Base-by-base conservation (phyloP, 2,113 vertebrate species). In the Natator depressus region DNA sequence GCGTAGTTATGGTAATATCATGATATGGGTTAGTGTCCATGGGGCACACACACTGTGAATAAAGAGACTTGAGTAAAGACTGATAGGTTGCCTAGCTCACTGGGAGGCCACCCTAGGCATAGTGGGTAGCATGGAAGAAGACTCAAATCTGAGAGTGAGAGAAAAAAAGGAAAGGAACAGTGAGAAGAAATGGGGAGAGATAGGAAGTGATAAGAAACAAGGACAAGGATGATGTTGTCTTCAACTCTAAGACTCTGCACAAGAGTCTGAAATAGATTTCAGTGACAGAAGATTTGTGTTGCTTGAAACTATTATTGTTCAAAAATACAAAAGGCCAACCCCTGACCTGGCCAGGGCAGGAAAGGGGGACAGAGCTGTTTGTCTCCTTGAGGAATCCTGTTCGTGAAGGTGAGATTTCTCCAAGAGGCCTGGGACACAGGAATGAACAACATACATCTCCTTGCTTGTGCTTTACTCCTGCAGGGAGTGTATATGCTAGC, bases 181-280 rank as follows among this genome's bases (percentile, higher is more conserved):
- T 69, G 65, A 10, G 65, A 42, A 72, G 29, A 93, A 88, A 91
- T 3, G 5, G 54, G 14, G 2, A 2, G 6, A 89, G n/a, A 29
- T 54, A 22, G 6, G 78, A 5, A 24, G 19, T 20, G 16, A 13
- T 72, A 17, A 2, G 29, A n/a, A 69, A 69, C 35, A 69, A 69
- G 57, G 12, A 29, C 57, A 59, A 59, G 31, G 31, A n/a, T 69
- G 16, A 69, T 1, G 10, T 57, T 51, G 49, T n/a, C 76, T 49
- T 49, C 5, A 38, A n/a, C 35, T 69, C 65, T n/a, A n/a, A 69
- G 17, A n/a, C 17, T 69, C 31, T 59, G 57, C 65, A 20, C 65
- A 69, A n/a, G 65, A 69, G 35, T 20, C 65, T n/a, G 35, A 92
- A 89, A 51, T 87, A 93, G 46, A 85, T 81, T 87, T 87, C 27